Conservation (phyloP, 1,140 invertebrate genomes). For the Bombus haemorrhoidalis region DNA sequence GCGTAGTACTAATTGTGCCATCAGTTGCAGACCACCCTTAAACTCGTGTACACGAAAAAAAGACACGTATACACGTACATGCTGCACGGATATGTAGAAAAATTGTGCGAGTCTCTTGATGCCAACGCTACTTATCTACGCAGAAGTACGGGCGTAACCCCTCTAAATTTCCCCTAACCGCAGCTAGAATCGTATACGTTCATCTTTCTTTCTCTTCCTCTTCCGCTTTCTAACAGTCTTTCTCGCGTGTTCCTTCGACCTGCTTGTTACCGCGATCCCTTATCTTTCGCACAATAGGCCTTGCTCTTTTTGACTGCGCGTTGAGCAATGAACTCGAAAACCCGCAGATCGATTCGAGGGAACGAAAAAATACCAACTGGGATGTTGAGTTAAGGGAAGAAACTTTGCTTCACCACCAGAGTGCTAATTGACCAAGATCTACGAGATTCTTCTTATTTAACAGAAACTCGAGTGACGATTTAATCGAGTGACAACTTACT, state of each 20-base stretch:
- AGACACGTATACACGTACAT: neutral
- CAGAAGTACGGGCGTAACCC: constrained; percentile 23
- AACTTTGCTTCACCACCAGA: neutral
- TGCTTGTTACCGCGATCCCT: constrained; percentile 32
- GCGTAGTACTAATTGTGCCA: neutral
- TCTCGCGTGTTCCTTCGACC: constrained; percentile 26
- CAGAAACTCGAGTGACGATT: neutral
- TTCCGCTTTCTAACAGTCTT: constrained; percentile 6
- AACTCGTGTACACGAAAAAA: neutral
- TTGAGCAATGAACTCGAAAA: neutral
- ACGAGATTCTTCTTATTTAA: constrained; percentile 8
- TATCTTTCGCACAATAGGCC: constrained; percentile 44
- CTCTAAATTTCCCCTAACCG: constrained; percentile 40
- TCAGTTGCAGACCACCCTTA: too few relatives aligned
- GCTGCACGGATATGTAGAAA: neutral
- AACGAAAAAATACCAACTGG: constrained; percentile 20
- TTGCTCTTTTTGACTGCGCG: constrained; percentile 39
- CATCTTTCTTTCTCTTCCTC: neutral
- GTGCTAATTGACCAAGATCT: neutral
- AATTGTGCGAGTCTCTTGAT: constrained; percentile 30
- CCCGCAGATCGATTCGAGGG: neutral
- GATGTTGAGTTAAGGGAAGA: neutral
- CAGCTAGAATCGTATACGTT: neutral
- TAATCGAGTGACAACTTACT: constrained; percentile 31
- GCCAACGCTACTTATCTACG: constrained; percentile 15